A percentile compares a stretch with the other conserved stretches of the same genome.
Evolutionary conservation across 92 coral and sea anemone species (phyloP).

Genomic region (Parazoanthus atlanticus): DNA sequence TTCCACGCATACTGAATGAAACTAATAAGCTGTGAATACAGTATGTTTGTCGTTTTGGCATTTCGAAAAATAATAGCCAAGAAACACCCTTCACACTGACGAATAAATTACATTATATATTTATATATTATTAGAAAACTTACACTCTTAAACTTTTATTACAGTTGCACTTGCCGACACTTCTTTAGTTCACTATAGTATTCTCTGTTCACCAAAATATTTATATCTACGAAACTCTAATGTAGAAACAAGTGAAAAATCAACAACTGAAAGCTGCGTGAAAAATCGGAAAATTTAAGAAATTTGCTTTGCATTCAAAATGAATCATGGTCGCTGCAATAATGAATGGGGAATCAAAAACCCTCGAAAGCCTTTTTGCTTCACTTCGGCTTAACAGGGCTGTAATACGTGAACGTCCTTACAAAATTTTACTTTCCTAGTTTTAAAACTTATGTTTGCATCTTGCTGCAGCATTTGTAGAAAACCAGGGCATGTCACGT

Average conservation of each 20-base stretch:
- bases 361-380: not conserved
- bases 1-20: not conserved
- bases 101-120: conserved; percentile 27
- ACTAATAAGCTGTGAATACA: no score
- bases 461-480: not conserved
- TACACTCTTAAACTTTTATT: not conserved
- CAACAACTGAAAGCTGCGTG: not conserved
- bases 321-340: not conserved
- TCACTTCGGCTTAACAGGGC: not conserved
- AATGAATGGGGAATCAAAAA: not conserved
- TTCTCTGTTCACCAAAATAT: conserved; percentile 23
- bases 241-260: conserved; percentile 5
- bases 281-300: conserved; percentile 12
- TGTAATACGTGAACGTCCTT: not conserved
- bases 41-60: not conserved
- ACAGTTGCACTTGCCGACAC: not conserved
- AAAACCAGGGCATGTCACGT: not conserved
- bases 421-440: not conserved
- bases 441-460: not conserved
- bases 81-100: conserved; percentile 1
- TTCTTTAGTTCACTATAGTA: not conserved
- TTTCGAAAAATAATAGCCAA: not conserved
- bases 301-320: not conserved
- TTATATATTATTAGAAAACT: conserved; percentile 33
- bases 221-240: not conserved